Base-by-base conservation (phyloP, 1,140 invertebrate species). In the Drosophila seguyi region DNA sequence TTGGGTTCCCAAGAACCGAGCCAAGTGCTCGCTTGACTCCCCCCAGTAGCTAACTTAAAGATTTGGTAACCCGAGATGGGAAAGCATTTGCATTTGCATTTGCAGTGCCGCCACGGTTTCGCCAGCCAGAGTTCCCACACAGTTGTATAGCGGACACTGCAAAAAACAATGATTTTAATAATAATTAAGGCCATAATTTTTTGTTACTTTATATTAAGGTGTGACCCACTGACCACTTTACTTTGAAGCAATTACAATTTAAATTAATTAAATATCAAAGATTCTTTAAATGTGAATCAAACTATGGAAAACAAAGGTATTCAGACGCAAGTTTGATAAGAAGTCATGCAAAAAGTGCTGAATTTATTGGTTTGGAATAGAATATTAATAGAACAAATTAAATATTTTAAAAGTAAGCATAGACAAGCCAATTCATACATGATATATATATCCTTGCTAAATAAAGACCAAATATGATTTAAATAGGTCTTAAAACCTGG, bases 101-200 rank as follows among this genome's bases (percentile, higher is more conserved):
- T 42, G 34, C 50, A 31, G 18, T 31, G 25, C 5, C 47, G 47
- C 16, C 47, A 4, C 16, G 16, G 18, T n/a, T 57, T 58, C 25
- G 42, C 42, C 42, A 57, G 11, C n/a, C 57, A 61, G 63, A 62
- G 67, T 88, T 88, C 81, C 85, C 85, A 90, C 85, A 90, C 80
- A 81, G 52, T 69, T 73, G 81, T 84, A 62, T 73, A 67, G 58
- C 10, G 8, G 4, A 11, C 52, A 73, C 69, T 72, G 62, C 4
- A 11, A 34, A n/a, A 68, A 47, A 34, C 31, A 34, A 34, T 34
- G 4, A 34, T 34, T 34, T 34, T 0, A 34, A 34, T 34, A 11
- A 34, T 34, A 4, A 34, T 34, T 13, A 34, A 3, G 20, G 42
- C 11, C 22, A 6, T 44, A 14, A 22, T 7, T 13, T 44, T 13